phyloP scores from a whole-genome alignment of 2,888 invertebrate species.

The Teleiodes luculella region DNA sequence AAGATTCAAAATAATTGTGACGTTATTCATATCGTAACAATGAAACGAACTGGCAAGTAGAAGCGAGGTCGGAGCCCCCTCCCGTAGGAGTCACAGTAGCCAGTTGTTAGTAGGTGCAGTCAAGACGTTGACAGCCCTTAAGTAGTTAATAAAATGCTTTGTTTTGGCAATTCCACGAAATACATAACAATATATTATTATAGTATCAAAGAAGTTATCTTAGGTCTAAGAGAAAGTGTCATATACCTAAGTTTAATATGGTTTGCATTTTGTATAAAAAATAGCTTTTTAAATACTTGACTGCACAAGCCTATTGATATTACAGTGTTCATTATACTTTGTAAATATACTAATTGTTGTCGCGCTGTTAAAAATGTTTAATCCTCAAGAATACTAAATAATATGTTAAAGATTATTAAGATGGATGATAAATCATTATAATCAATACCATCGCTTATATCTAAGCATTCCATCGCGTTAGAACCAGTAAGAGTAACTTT shows the following conservation, averaged over 20 bases:
- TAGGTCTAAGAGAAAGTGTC: background rate
- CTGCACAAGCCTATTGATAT: slow-evolving; percentile 56
- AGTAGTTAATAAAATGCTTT: slow-evolving; percentile 7
- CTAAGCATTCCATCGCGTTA: slow-evolving; percentile 60
- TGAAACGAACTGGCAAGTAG: background rate
- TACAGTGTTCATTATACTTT: slow-evolving; percentile 59
- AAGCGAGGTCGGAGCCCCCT: background rate
- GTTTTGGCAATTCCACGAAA: background rate
- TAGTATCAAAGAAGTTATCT: too few species aligned
- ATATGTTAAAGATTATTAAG: background rate
- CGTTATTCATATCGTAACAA: background rate
- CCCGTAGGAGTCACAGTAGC: slow-evolving; percentile 6
- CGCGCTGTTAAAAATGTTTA: slow-evolving; percentile 18
- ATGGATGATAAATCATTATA: background rate
- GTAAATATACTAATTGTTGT: slow-evolving; percentile 63
- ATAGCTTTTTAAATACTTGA: slow-evolving; percentile 35
- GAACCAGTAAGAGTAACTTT: slow-evolving; percentile 9
- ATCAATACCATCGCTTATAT: background rate
- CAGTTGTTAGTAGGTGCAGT: slow-evolving; percentile 23
- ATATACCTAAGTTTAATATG: background rate
- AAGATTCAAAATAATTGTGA: background rate
- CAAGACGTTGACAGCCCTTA: slow-evolving; percentile 25
- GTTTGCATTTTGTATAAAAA: background rate
- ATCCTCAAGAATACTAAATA: background rate
- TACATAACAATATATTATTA: background rate